Conservation (phyloP, 2,888 invertebrate species). For the Microctonus brassicae region DNA sequence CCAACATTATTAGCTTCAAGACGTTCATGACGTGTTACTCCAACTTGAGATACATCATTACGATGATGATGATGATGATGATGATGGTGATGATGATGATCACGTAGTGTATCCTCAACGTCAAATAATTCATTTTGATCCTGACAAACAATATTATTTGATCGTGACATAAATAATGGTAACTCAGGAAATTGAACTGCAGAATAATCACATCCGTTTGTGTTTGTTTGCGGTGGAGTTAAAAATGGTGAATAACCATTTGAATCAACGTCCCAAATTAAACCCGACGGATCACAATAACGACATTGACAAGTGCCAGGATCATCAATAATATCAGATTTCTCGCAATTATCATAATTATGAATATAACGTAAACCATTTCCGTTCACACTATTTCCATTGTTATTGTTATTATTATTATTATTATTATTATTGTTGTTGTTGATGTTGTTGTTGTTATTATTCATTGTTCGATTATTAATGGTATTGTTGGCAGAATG, state of each 20-base stretch:
- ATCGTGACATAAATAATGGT: slow-evolving; percentile 51
- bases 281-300: slow-evolving; percentile 81
- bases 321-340: slow-evolving; percentile 51
- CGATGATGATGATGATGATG: slow-evolving; percentile 40
- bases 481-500: slow-evolving; percentile 42
- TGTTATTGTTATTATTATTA: too few species aligned
- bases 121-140: slow-evolving; percentile 44
- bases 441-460: too few species aligned
- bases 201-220: slow-evolving; percentile 41
- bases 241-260: slow-evolving; percentile 73
- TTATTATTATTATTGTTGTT: too few species aligned
- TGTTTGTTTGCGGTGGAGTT: slow-evolving; percentile 65
- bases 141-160: slow-evolving; percentile 45
- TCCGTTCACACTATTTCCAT: slow-evolving; percentile 29
- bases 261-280: slow-evolving; percentile 82
- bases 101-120: slow-evolving; percentile 30
- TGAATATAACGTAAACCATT: slow-evolving; percentile 40
- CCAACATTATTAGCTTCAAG: slow-evolving; percentile 22
- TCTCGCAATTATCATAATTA: slow-evolving; percentile 51
- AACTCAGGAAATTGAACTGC: slow-evolving; percentile 38
- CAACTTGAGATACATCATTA: slow-evolving; percentile 18
- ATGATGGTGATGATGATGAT: slow-evolving; percentile 38
- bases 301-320: slow-evolving; percentile 76
- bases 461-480: slow-evolving; percentile 42
- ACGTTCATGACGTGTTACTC: slow-evolving; percentile 22